phyloP scores from a whole-genome alignment of 1,140 invertebrate species.

The Nasonia vitripennis region DNA sequence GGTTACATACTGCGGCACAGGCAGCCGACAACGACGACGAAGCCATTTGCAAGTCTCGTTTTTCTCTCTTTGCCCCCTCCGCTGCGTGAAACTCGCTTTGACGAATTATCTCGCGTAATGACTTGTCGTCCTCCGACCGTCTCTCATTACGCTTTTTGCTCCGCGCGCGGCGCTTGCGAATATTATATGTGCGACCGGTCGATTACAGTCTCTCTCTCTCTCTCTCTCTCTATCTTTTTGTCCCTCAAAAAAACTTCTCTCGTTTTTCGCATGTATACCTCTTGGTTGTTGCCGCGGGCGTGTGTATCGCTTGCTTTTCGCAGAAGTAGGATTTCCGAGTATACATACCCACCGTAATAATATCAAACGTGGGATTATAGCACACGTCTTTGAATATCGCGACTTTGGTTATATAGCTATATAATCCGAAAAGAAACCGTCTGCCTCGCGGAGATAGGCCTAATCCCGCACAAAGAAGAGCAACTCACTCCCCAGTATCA shows the following conservation, averaged over 20 bases:
- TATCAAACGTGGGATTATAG: background rate
- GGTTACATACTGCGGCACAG: constrained; percentile 40
- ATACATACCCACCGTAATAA: too few species aligned
- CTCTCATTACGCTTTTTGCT: constrained; percentile 43
- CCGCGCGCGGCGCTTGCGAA: background rate
- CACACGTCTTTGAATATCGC: background rate
- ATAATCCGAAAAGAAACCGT: background rate
- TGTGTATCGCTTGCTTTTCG: background rate
- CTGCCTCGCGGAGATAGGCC: background rate
- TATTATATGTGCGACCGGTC: background rate
- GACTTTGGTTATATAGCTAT: background rate
- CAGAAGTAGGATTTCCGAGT: background rate
- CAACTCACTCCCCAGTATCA: background rate
- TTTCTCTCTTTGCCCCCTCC: constrained; percentile 40
- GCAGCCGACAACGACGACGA: background rate
- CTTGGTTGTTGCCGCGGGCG: too few species aligned
- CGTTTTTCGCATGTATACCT: background rate
- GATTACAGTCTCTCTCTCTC: too few species aligned
- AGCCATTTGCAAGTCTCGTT: constrained; percentile 37
- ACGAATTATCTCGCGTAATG: constrained; percentile 49
- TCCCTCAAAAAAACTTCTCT: background rate
- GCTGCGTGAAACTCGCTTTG: constrained; percentile 31
- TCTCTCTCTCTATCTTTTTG: background rate
- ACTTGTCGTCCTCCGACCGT: constrained; percentile 45
- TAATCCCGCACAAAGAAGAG: background rate